A percentile compares a stretch with the other conserved stretches of the same genome.
These are phyloP conservation scores for Xerus rutilus DNA, from an alignment of 2,797 vertebrate genomes.

Conservation along the genomic window DNA sequence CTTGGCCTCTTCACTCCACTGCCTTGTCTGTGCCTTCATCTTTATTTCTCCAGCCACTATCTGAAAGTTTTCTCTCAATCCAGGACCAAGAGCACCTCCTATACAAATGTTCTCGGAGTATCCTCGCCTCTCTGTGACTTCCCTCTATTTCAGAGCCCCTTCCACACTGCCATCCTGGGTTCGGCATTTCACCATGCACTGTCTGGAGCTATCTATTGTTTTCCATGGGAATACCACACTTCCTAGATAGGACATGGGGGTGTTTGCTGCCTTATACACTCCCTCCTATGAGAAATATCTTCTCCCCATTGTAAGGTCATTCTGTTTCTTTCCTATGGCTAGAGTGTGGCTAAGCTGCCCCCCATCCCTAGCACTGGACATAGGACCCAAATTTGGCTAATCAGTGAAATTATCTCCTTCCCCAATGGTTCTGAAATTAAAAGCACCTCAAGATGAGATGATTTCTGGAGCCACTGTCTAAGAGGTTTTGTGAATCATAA, in stretches of 20 bases:
- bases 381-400: not conserved
- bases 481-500: not conserved
- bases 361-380: not conserved
- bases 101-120: not conserved
- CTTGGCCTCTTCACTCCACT: not conserved
- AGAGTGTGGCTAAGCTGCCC: not conserved
- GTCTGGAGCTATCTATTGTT: not conserved
- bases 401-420: not conserved
- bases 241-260: not conserved
- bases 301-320: not conserved
- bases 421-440: not conserved
- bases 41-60: not conserved
- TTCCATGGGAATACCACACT: not conserved
- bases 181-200: not conserved
- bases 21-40: not conserved
- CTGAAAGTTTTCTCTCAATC: conserved; percentile 27
- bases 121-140: not conserved
- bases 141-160: not conserved
- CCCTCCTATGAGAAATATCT: not conserved
- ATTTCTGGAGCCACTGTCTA: not conserved
- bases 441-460: not conserved
- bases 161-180: not conserved
- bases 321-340: not conserved
- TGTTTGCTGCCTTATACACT: not conserved
- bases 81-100: not conserved